Evolutionary conservation across 2,888 invertebrate genomes (phyloP).

Genomic region (Eulithis prunata): DNA sequence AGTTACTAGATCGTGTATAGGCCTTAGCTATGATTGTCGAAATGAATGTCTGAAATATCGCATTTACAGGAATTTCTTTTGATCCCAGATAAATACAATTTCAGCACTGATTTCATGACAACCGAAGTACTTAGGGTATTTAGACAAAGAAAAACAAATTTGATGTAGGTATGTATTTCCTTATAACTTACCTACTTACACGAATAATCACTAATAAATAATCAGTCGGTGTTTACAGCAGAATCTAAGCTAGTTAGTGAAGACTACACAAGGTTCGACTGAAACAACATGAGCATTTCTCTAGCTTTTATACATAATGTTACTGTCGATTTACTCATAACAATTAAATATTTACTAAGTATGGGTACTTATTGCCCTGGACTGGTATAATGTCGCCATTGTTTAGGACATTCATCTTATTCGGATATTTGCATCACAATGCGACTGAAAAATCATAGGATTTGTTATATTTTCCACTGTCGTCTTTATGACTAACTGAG

Average conservation of each 20-base stretch:
- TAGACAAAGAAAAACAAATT: too few relatives aligned
- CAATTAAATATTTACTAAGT: conserved; percentile 1
- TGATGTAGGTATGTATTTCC: too few relatives aligned
- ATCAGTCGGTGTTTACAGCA: neutral
- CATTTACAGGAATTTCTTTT: too few relatives aligned
- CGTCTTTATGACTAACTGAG: too few relatives aligned
- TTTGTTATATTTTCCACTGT: neutral
- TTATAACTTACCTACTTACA: too few relatives aligned
- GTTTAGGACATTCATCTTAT: conserved; percentile 16
- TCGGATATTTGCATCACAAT: conserved; percentile 17
- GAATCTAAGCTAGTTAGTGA: neutral
- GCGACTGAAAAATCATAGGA: neutral
- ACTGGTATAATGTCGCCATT: conserved; percentile 1
- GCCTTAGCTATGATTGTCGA: too few relatives aligned
- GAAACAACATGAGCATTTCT: neutral
- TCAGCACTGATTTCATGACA: too few relatives aligned
- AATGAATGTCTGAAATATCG: too few relatives aligned
- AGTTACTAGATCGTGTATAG: too few relatives aligned
- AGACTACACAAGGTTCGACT: neutral
- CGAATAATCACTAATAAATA: too few relatives aligned
- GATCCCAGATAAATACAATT: too few relatives aligned
- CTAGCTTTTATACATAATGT: conserved; percentile 18
- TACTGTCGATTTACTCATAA: conserved; percentile 7
- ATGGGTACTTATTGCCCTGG: neutral
- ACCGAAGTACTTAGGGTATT: too few relatives aligned